phyloP scores from a whole-genome alignment of 1,140 invertebrate species.

The Calliphora vicina region DNA sequence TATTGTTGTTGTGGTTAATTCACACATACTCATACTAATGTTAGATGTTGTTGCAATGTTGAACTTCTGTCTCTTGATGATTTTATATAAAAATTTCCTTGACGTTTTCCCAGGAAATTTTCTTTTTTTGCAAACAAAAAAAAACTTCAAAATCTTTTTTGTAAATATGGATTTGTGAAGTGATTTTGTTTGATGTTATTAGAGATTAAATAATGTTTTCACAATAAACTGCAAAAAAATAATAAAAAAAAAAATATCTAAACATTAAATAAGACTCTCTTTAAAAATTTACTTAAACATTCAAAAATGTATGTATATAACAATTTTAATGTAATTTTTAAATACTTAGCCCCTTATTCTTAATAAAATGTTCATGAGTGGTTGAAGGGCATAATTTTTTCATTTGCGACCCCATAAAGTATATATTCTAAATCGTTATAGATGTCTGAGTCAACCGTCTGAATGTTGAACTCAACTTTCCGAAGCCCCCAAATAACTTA shows the following conservation, averaged over 20 bases:
- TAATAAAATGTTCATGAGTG: too few relatives aligned
- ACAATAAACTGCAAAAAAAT: neutral
- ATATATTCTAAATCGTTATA: too few relatives aligned
- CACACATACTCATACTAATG: neutral
- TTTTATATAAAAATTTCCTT: conserved; percentile 17
- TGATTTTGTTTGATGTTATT: conserved; percentile 1
- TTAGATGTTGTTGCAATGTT: neutral
- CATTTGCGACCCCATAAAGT: too few relatives aligned
- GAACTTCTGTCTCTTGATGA: neutral
- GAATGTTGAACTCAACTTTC: too few relatives aligned
- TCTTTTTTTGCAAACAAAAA: neutral
- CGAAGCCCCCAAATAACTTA: too few relatives aligned
- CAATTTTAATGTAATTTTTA: too few relatives aligned
- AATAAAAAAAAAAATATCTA: neutral
- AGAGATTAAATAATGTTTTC: neutral
- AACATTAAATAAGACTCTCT: neutral
- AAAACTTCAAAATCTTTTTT: neutral
- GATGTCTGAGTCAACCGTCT: too few relatives aligned
- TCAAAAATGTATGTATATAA: too few relatives aligned
- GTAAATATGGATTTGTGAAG: neutral
- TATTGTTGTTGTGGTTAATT: conserved; percentile 11
- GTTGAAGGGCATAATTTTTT: too few relatives aligned
- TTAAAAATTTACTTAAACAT: neutral
- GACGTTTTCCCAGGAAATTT: conserved; percentile 23
- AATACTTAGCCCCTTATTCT: too few relatives aligned